phyloP scores from a whole-genome alignment of 2,797 vertebrate species.

The Pteropus rufus region DNA sequence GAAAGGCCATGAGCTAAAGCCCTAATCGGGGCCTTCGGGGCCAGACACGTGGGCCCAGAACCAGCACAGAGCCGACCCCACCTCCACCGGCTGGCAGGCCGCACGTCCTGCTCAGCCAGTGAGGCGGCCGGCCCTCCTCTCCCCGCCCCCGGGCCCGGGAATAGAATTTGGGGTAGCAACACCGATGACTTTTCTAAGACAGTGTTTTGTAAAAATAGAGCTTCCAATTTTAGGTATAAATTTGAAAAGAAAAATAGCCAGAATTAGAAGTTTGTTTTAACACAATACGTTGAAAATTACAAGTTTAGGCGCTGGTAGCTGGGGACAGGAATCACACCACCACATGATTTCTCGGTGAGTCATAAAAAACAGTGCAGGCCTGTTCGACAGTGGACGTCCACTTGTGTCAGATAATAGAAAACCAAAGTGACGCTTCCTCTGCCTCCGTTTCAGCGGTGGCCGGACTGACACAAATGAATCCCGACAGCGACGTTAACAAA shows the following conservation, averaged over 20 bases:
- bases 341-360: constrained; percentile 47
- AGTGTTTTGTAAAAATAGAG: constrained; percentile 65
- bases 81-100: constrained; percentile 37
- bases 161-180: constrained; percentile 58
- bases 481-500: background rate
- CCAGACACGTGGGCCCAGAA: constrained; percentile 46
- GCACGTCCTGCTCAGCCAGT: constrained; percentile 51
- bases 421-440: background rate
- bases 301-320: constrained; percentile 48
- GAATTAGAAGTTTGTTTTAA: constrained; percentile 72
- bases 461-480: constrained; percentile 21
- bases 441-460: background rate
- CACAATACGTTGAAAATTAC: constrained; percentile 67
- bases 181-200: constrained; percentile 60
- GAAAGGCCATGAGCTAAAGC: constrained; percentile 47
- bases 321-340: background rate
- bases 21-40: constrained; percentile 34
- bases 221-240: constrained; percentile 69
- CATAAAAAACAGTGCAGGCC: constrained; percentile 30
- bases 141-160: constrained; percentile 25
- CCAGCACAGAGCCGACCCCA: constrained; percentile 62
- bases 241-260: constrained; percentile 66
- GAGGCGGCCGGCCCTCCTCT: constrained; percentile 26
- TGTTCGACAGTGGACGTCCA: background rate
- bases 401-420: background rate